Evolutionary conservation across 2,888 invertebrate species (phyloP).

Genomic region (Mimas tiliae): DNA sequence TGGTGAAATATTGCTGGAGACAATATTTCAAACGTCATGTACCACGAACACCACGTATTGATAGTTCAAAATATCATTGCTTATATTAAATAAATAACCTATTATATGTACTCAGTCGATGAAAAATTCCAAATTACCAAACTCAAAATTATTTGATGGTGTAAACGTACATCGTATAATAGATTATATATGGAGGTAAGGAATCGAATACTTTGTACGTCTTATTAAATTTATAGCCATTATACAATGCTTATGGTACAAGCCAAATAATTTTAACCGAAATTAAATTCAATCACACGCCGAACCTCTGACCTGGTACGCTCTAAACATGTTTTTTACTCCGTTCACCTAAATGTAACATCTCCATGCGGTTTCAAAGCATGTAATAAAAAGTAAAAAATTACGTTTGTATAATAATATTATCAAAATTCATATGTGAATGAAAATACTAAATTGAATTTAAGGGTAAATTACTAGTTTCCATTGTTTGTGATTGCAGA

Average conservation of each 20-base stretch:
- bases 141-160: not conserved
- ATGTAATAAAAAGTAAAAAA: not conserved
- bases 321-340: constrained; percentile 18
- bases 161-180: not conserved
- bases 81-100: not conserved
- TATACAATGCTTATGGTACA: not conserved
- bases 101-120: not conserved
- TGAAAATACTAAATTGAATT: too few relatives aligned
- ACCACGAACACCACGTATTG: not conserved
- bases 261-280: constrained; percentile 12
- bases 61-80: not conserved
- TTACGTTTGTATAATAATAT: too few relatives aligned
- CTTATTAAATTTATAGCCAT: constrained; percentile 4
- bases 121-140: not conserved
- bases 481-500: too few relatives aligned
- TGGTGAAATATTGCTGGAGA: not conserved
- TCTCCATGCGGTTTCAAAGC: not conserved
- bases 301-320: constrained; percentile 7
- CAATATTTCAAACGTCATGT: not conserved
- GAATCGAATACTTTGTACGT: not conserved
- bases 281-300: constrained; percentile 18
- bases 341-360: not conserved
- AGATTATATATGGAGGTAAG: not conserved
- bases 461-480: too few relatives aligned
- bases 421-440: too few relatives aligned